These are phyloP conservation scores for Yponomeuta plumbellus DNA, from an alignment of 2,888 invertebrate genomes.

Conservation along the genomic window DNA sequence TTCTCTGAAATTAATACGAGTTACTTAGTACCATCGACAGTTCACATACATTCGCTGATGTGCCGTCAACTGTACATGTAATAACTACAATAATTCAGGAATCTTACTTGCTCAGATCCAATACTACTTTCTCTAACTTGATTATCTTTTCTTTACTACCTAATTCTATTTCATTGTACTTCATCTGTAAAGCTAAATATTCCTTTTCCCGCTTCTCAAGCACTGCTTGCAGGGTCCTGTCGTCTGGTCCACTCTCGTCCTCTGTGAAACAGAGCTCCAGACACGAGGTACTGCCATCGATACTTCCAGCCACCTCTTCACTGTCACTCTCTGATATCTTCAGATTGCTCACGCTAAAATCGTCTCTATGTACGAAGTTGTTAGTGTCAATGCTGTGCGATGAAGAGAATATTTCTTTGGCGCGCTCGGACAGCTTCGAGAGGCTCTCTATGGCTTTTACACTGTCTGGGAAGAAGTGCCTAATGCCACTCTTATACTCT, in stretches of 20 bases:
- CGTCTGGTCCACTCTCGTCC: slow-evolving; percentile 58
- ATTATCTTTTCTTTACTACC: slow-evolving; percentile 63
- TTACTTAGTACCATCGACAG: background rate
- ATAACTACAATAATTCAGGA: background rate
- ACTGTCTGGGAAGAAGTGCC: slow-evolving; percentile 69
- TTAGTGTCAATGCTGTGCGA: slow-evolving; percentile 63
- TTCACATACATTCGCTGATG: too few species aligned
- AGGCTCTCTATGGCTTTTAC: slow-evolving; percentile 63
- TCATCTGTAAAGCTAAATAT: slow-evolving; percentile 70
- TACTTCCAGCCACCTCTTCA: slow-evolving; percentile 65
- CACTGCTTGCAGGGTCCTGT: slow-evolving; percentile 45
- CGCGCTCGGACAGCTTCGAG: slow-evolving; percentile 64
- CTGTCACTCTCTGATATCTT: slow-evolving; percentile 70
- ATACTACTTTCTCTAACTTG: slow-evolving; percentile 72
- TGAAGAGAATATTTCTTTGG: slow-evolving; percentile 71
- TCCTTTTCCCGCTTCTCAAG: slow-evolving; percentile 68
- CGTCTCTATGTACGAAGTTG: slow-evolving; percentile 54
- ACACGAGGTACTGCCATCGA: slow-evolving; percentile 67
- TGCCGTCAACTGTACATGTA: too few species aligned
- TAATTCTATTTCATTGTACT: slow-evolving; percentile 65
- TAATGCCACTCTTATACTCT: slow-evolving; percentile 52
- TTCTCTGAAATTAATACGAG: slow-evolving; percentile 76
- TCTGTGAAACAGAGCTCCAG: slow-evolving; percentile 69
- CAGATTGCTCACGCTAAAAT: slow-evolving; percentile 61
- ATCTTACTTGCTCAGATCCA: slow-evolving; percentile 79